Base-by-base conservation (phyloP, 2,113 vertebrate species). In the Vicugna pacos region DNA sequence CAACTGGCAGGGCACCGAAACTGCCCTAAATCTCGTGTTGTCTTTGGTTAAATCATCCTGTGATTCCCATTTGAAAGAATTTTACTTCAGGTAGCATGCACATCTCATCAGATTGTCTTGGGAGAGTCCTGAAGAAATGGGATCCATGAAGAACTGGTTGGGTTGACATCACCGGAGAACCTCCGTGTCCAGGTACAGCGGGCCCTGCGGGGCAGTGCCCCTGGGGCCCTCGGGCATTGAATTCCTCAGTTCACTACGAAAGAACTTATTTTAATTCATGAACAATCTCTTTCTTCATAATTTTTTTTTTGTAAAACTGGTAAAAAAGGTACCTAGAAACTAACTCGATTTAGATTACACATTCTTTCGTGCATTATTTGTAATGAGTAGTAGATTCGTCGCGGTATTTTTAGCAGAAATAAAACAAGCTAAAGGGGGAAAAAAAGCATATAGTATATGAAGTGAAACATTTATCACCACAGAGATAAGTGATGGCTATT, bases 381-480 rank as follows among this genome's bases (percentile, higher is more conserved):
- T 75, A 81, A 72, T 87, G 12, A 81, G 64, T 69, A 58, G 56
- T 82, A 3, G 12, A 50, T 30, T 89, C 7, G 62, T 16, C 54
- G 79, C 73, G 67, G 73, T 14, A 79, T 11, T 85, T 94, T 80
- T 80, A 92, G 35, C 10, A 94, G 56, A 79, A 93, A 72, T 81
- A 80, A 84, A 93, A 46, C 62, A 12, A 81, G 26, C 16, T 81
- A 22, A 84, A 92, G 50, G 20, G 30, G 26, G 10, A 17, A 4
- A 12, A 75, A 28, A 72, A 30, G 5, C 60, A 52, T 75, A 70
- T 89, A 94, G 76, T 94, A 85, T 17, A 91, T 28, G 11, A 94
- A 54, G 26, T 79, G n/a, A 58, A 89, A 62, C 1, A 0, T 42
- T 85, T 48, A 84, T 75, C 24, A 30, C 22, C 22, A 64, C 35